phyloP scores from a whole-genome alignment of 2,797 vertebrate species.

The Falco cherrug region DNA sequence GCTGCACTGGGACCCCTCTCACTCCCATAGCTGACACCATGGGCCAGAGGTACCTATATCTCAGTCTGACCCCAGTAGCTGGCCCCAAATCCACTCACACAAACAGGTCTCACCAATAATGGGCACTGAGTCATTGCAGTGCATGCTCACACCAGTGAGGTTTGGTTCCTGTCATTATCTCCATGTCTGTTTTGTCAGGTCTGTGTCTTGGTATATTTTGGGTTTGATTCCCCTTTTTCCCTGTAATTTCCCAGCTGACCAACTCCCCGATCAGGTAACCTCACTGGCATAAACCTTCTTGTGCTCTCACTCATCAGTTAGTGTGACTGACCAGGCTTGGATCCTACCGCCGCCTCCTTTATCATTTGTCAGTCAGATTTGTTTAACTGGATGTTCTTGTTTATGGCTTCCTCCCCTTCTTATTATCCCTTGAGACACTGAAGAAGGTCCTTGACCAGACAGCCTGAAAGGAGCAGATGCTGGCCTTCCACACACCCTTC shows the following conservation, averaged over 20 bases:
- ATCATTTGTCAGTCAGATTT: neutral
- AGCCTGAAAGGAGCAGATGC: neutral
- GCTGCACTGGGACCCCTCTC: neutral
- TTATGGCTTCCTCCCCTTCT: neutral
- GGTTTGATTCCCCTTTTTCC: neutral
- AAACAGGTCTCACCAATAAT: neutral
- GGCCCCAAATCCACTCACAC: neutral
- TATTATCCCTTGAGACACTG: neutral
- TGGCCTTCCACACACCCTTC: neutral
- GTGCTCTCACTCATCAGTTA: accelerated
- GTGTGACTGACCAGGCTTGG: neutral
- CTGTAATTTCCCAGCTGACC: neutral
- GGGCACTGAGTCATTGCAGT: neutral
- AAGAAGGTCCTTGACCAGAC: neutral
- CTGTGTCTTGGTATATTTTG: neutral
- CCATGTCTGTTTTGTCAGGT: neutral
- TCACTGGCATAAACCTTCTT: neutral
- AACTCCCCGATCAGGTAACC: neutral
- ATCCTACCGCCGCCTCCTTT: neutral
- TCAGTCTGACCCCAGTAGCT: neutral
- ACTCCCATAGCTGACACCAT: no score
- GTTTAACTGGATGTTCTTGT: neutral
- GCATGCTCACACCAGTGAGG: neutral
- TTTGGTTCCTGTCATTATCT: neutral
- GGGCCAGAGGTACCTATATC: neutral